These are phyloP conservation scores for Scartelaos histophorus DNA, from an alignment of 2,113 vertebrate genomes.

Conservation along the genomic window DNA sequence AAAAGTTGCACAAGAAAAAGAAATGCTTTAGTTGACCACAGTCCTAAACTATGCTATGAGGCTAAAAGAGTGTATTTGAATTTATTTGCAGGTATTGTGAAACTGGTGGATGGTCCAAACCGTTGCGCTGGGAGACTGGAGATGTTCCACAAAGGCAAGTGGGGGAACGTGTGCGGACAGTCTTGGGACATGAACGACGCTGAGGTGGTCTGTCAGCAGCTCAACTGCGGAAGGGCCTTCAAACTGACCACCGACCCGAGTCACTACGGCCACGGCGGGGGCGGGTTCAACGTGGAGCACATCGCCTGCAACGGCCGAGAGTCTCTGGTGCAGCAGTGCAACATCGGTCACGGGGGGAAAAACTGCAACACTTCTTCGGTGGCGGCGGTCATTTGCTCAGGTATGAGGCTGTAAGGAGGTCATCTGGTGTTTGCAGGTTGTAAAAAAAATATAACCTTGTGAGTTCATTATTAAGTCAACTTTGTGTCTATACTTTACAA, in stretches of 20 bases:
- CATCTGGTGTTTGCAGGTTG: neutral
- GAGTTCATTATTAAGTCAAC: too few relatives aligned
- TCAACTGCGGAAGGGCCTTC: slow-evolving; percentile 44
- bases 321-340: slow-evolving; percentile 45
- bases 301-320: slow-evolving; percentile 57
- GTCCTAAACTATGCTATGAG: too few relatives aligned
- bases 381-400: slow-evolving; percentile 36
- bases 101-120: slow-evolving; percentile 35
- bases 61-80: too few relatives aligned
- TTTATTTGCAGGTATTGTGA: slow-evolving; percentile 50
- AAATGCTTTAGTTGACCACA: too few relatives aligned
- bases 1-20: too few relatives aligned
- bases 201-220: slow-evolving; percentile 51
- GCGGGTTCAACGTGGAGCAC: slow-evolving; percentile 22
- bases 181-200: slow-evolving; percentile 59
- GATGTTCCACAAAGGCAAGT: slow-evolving; percentile 43
- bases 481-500: too few relatives aligned
- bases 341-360: neutral
- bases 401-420: slow-evolving; percentile 25
- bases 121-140: slow-evolving; percentile 62
- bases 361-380: slow-evolving; percentile 49
- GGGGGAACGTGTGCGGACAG: slow-evolving; percentile 61
- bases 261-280: slow-evolving; percentile 24
- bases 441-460: too few relatives aligned
- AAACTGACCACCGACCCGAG: slow-evolving; percentile 1